A percentile compares a stretch with the other conserved stretches of the same genome.
Conservation (phyloP, 92 coral and sea anemone genomes). For the Phymanthus crucifer region DNA sequence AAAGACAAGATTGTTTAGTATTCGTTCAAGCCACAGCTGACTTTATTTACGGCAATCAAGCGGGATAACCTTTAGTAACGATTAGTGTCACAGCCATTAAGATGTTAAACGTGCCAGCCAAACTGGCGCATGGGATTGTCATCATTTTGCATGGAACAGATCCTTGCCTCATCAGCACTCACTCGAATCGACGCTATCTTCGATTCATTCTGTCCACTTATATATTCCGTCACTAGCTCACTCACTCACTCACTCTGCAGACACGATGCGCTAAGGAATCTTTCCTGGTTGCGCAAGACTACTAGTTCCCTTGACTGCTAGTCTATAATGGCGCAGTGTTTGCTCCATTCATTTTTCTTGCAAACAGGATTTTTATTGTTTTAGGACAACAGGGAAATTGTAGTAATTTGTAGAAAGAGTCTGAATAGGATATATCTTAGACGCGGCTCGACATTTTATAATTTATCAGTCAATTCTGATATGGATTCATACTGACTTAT, state of each 20-base stretch:
- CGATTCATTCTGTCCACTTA: neutral
- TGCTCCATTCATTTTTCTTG: neutral
- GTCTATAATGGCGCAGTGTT: neutral
- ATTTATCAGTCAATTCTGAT: too few species aligned
- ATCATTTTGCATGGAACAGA: slow-evolving; percentile 11
- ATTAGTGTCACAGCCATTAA: slow-evolving; percentile 15
- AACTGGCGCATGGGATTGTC: slow-evolving; percentile 17
- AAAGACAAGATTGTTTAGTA: neutral
- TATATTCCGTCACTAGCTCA: neutral
- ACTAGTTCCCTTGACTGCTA: neutral
- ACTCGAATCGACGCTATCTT: neutral
- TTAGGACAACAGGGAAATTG: too few species aligned
- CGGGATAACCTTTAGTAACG: slow-evolving; percentile 1
- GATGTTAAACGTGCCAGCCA: slow-evolving; percentile 24
- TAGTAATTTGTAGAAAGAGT: too few species aligned
- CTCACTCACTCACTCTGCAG: too few species aligned
- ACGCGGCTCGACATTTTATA: too few species aligned
- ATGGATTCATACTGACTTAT: too few species aligned
- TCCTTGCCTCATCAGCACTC: slow-evolving; percentile 7
- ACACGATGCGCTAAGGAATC: neutral
- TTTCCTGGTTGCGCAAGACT: neutral
- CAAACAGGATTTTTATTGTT: too few species aligned
- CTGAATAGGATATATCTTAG: too few species aligned
- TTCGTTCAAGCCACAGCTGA: neutral
- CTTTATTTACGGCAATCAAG: neutral